Percentiles rank a stretch among this genome's conserved stretches.
phyloP scores from a whole-genome alignment of 2,113 vertebrate genomes.

The Trichomycterus rosablanca region DNA sequence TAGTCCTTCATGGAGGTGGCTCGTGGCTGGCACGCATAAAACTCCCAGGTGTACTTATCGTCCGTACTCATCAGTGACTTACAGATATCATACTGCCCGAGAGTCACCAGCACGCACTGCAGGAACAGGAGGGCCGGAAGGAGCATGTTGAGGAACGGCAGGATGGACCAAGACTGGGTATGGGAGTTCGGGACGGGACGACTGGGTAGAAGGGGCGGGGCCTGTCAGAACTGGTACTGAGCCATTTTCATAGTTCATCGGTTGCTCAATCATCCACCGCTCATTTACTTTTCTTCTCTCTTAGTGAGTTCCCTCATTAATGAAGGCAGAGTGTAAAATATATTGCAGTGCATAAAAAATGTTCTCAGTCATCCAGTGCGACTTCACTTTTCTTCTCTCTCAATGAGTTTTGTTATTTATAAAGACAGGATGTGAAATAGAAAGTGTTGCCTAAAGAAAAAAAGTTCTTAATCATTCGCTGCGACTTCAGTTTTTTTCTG shows the following conservation, averaged over 20 bases:
- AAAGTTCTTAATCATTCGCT: too few relatives aligned
- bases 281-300: too few relatives aligned
- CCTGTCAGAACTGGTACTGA: constrained; percentile 66
- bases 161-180: constrained; percentile 44
- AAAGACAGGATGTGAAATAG: too few relatives aligned
- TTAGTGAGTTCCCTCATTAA: too few relatives aligned
- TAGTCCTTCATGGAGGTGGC: constrained; percentile 82
- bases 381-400: too few relatives aligned
- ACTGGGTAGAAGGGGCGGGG: constrained; percentile 51
- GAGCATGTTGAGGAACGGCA: constrained; percentile 66
- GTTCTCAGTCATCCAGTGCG: too few relatives aligned
- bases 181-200: constrained; percentile 42
- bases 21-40: constrained; percentile 85
- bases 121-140: constrained; percentile 65
- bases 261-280: not conserved
- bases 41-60: constrained; percentile 81
- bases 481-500: too few relatives aligned
- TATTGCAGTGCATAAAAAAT: too few relatives aligned
- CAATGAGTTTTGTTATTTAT: too few relatives aligned
- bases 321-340: too few relatives aligned
- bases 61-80: constrained; percentile 79
- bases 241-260: constrained; percentile 5
- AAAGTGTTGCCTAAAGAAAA: too few relatives aligned
- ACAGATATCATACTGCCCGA: constrained; percentile 81
- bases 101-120: constrained; percentile 63